Percentiles rank a stretch among this genome's conserved stretches.
Evolutionary conservation across 2,888 invertebrate species (phyloP).

Genomic region (Scaptomyza flava): DNA sequence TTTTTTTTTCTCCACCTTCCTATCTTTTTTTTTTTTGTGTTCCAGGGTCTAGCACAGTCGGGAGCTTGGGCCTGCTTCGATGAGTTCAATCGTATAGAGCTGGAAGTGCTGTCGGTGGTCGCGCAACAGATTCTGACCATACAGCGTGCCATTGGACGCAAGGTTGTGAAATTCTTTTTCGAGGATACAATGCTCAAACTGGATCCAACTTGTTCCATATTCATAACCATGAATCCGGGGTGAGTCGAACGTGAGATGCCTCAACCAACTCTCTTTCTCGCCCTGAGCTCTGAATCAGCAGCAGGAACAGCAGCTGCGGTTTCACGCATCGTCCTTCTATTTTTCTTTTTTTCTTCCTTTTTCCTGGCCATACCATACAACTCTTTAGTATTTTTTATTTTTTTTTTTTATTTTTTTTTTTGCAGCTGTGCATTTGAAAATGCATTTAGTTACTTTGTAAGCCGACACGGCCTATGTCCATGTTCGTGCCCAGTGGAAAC

Average conservation of each 20-base stretch:
- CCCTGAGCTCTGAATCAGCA: constrained; percentile 3
- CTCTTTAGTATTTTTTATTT: constrained; percentile 23
- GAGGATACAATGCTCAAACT: constrained; percentile 95
- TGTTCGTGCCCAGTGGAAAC: constrained; percentile 18
- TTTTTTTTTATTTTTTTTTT: constrained; percentile 11
- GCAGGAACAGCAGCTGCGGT: constrained; percentile 69
- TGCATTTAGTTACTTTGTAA: constrained; percentile 79
- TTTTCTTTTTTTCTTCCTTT: background rate
- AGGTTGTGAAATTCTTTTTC: constrained; percentile 92
- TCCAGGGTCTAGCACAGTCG: constrained; percentile 93
- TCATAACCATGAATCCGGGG: constrained; percentile 98
- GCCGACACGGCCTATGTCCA: constrained; percentile 58
- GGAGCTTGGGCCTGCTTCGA: constrained; percentile 98
- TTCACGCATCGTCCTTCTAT: constrained; percentile 60
- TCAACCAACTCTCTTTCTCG: background rate
- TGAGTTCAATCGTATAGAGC: constrained; percentile 96
- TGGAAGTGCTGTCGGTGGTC: constrained; percentile 96
- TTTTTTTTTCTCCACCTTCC: background rate
- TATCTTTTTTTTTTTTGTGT: constrained; percentile 17
- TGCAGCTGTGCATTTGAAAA: constrained; percentile 70
- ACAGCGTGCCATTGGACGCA: constrained; percentile 92
- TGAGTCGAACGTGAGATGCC: constrained; percentile 82
- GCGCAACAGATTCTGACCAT: constrained; percentile 97
- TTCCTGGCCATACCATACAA: constrained; percentile 3
- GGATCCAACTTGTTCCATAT: constrained; percentile 94